Percentiles rank a stretch among this genome's conserved stretches.
These are phyloP conservation scores for Bombylius discolor DNA, from an alignment of 2,888 invertebrate species.

Conservation along the genomic window DNA sequence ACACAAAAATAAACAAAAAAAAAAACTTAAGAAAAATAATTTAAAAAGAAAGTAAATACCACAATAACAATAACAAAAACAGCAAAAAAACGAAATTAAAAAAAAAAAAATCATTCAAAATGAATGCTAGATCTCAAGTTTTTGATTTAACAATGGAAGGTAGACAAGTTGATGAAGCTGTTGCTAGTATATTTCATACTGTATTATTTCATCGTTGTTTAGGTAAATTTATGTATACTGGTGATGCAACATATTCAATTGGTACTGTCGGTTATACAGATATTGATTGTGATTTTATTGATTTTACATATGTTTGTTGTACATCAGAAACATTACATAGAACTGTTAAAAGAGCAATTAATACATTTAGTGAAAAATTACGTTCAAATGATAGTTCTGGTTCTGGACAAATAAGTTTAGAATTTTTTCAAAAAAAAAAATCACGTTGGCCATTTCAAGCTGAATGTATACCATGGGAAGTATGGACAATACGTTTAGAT, in stretches of 20 bases:
- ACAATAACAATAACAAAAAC: background rate
- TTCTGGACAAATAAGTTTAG: conserved; percentile 78
- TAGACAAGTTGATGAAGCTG: conserved; percentile 82
- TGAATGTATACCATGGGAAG: conserved; percentile 95
- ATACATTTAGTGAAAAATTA: conserved; percentile 62
- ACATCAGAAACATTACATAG: conserved; percentile 66
- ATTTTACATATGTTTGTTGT: conserved; percentile 93
- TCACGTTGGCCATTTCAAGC: conserved; percentile 81
- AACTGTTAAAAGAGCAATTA: conserved; percentile 60
- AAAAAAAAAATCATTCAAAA: conserved; percentile 24
- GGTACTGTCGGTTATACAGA: conserved; percentile 93
- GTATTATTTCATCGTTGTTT: conserved; percentile 80
- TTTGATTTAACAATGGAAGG: conserved; percentile 80
- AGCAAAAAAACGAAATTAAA: background rate
- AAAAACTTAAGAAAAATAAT: background rate
- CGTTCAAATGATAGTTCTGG: conserved; percentile 59
- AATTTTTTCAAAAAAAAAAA: conserved; percentile 88
- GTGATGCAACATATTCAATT: conserved; percentile 88
- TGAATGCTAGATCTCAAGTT: conserved; percentile 70
- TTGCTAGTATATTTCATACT: conserved; percentile 83
- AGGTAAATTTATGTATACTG: conserved; percentile 88
- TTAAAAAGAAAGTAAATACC: background rate
- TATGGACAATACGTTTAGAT: conserved; percentile 91
- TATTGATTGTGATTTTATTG: conserved; percentile 95
- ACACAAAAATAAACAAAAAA: background rate